A percentile compares a stretch with the other conserved stretches of the same genome.
phyloP scores from a whole-genome alignment of 2,888 invertebrate species.

The Crossocerus cetratus region DNA sequence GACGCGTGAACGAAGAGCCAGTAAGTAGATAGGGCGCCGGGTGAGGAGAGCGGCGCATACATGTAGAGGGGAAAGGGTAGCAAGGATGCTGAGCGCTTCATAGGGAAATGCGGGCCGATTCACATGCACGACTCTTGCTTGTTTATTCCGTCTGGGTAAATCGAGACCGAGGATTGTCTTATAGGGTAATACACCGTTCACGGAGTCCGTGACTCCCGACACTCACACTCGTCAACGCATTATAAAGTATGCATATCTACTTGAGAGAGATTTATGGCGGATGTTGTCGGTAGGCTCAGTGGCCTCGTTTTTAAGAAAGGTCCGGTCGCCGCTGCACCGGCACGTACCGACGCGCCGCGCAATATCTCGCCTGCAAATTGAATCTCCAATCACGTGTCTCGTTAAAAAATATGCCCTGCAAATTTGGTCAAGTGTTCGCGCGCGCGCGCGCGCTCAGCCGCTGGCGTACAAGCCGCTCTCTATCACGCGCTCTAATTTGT shows the following conservation, averaged over 20 bases:
- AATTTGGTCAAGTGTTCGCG: conserved; percentile 3
- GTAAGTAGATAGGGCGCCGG: neutral
- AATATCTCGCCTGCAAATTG: neutral
- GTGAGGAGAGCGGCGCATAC: neutral
- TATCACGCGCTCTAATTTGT: neutral
- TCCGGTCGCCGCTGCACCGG: neutral
- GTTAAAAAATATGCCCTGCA: conserved; percentile 1
- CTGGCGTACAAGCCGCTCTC: neutral
- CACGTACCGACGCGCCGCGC: neutral
- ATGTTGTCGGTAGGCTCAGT: neutral
- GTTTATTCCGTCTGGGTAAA: conserved; percentile 57
- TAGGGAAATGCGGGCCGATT: conserved; percentile 52
- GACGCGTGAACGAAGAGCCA: conserved; percentile 12
- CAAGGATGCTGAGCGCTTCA: conserved; percentile 10
- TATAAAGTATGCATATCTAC: too few relatives aligned
- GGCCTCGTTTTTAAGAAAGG: neutral
- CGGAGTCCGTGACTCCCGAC: too few relatives aligned
- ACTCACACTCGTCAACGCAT: neutral
- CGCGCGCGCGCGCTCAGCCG: too few relatives aligned
- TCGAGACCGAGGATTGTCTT: conserved; percentile 45
- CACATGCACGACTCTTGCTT: conserved; percentile 54
- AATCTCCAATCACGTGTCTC: conserved; percentile 1
- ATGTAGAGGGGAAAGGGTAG: neutral
- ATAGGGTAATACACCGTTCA: conserved; percentile 36
- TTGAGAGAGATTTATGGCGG: neutral